Evolutionary conservation across 2,797 vertebrate species (phyloP).

Genomic region (Taenioides sp.): DNA sequence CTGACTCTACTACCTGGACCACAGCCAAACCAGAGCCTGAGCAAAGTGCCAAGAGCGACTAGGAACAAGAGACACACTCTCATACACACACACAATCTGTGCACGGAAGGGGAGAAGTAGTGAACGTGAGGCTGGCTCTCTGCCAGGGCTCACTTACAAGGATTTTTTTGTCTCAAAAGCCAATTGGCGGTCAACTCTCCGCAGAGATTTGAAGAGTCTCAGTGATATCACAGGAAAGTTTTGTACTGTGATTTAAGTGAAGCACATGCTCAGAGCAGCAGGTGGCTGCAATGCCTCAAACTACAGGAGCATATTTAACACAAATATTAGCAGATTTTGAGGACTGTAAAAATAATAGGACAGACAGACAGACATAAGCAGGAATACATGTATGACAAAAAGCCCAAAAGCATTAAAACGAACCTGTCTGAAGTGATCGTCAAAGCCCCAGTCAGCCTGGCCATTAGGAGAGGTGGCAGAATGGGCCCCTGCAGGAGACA

Average conservation of each 20-base stretch:
- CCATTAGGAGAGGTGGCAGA: slow-evolving; percentile 76
- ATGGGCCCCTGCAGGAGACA: slow-evolving; percentile 73
- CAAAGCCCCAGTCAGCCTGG: slow-evolving; percentile 84
- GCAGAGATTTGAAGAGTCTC: slow-evolving; percentile 59
- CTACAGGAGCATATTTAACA: slow-evolving; percentile 1
- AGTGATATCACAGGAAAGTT: slow-evolving; percentile 47
- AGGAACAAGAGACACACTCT: slow-evolving; percentile 32
- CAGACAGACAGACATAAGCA: neutral
- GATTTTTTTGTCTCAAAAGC: slow-evolving; percentile 71
- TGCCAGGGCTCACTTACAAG: slow-evolving; percentile 75
- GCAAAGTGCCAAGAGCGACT: slow-evolving; percentile 57
- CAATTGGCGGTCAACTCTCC: slow-evolving; percentile 55
- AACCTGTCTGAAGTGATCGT: slow-evolving; percentile 92
- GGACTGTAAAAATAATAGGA: neutral
- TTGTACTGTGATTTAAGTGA: slow-evolving; percentile 49
- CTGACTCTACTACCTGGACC: slow-evolving; percentile 66
- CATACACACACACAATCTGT: slow-evolving; percentile 42
- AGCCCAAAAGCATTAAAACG: neutral
- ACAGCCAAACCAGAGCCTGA: slow-evolving; percentile 69
- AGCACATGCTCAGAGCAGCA: slow-evolving; percentile 47
- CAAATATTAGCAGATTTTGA: neutral
- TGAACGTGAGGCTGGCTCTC: slow-evolving; percentile 63
- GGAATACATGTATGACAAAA: neutral
- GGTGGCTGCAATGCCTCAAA: slow-evolving; percentile 35
- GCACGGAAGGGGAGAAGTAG: slow-evolving; percentile 34